phyloP scores from a whole-genome alignment of 2,797 vertebrate genomes.

The Tauraco hartlaubi region DNA sequence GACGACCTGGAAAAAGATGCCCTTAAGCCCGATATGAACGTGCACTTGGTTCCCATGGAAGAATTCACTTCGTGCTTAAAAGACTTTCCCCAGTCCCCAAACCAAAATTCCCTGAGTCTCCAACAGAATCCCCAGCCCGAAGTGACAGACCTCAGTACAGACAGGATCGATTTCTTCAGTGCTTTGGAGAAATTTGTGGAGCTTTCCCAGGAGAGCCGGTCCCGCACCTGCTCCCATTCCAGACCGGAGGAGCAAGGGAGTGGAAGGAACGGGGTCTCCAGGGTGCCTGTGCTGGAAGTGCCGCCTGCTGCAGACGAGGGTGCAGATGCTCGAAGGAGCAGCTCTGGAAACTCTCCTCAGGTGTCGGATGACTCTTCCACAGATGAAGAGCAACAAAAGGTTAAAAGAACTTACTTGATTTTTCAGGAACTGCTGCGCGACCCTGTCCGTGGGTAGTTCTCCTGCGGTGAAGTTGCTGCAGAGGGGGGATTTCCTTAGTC shows the following conservation, averaged over 20 bases:
- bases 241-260: conserved; percentile 79
- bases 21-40: conserved; percentile 85
- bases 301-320: conserved; percentile 61
- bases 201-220: conserved; percentile 86
- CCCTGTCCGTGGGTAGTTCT: background rate
- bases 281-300: conserved; percentile 70
- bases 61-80: conserved; percentile 77
- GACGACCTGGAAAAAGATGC: conserved; percentile 87
- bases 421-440: background rate
- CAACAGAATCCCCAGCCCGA: conserved; percentile 66
- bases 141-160: conserved; percentile 83
- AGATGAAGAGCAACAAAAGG: conserved; percentile 85
- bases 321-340: conserved; percentile 67
- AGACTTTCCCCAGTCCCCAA: conserved; percentile 78
- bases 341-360: conserved; percentile 78
- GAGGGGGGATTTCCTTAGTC: background rate
- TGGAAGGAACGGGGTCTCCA: conserved; percentile 72
- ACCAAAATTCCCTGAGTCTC: conserved; percentile 70
- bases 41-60: conserved; percentile 82
- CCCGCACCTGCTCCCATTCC: conserved; percentile 76
- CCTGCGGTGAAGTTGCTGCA: background rate
- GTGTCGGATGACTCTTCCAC: conserved; percentile 80
- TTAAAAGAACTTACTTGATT: conserved; percentile 25
- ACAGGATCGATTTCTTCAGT: conserved; percentile 95
- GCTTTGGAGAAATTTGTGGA: conserved; percentile 94